These are phyloP conservation scores for Callithrix jacchus DNA, from an alignment of 2,113 vertebrate genomes.

Conservation along the genomic window DNA sequence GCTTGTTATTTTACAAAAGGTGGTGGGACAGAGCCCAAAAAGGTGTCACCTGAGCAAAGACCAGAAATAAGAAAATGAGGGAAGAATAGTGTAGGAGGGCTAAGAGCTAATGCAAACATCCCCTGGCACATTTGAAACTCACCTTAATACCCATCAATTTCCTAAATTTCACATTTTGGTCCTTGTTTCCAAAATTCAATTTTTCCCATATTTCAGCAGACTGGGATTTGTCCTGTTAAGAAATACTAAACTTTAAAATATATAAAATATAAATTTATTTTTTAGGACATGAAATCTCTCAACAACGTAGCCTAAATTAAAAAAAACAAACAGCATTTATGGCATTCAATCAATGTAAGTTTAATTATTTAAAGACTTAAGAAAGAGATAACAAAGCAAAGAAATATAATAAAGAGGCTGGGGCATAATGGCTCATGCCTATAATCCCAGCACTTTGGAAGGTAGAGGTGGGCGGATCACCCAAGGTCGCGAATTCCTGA, in stretches of 20 bases:
- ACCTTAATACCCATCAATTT: slow-evolving; percentile 99
- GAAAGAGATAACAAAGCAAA: not conserved
- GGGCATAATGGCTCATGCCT: too few species aligned
- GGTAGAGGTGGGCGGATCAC: rapidly evolving
- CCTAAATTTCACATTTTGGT: slow-evolving; percentile 99
- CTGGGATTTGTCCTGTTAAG: slow-evolving; percentile 94
- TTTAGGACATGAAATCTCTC: not conserved
- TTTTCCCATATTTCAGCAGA: slow-evolving; percentile 99
- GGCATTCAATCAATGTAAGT: not conserved
- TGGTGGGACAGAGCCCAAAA: not conserved
- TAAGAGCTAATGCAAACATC: not conserved
- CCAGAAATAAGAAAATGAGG: not conserved
- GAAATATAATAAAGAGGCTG: not conserved
- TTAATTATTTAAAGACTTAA: not conserved
- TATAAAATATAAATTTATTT: not conserved
- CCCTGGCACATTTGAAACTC: slow-evolving; percentile 43
- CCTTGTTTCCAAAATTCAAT: slow-evolving; percentile 98
- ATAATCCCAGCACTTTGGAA: too few species aligned
- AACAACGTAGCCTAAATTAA: not conserved
- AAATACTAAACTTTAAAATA: slow-evolving; percentile 50
- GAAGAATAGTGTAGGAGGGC: rapidly evolving
- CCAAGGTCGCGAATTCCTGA: too few species aligned
- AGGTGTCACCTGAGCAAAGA: not conserved
- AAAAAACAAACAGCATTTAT: not conserved
- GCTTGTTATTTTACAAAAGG: not conserved